Conservation (phyloP, 2,113 vertebrate genomes). For the Xyrauchen texanus region DNA sequence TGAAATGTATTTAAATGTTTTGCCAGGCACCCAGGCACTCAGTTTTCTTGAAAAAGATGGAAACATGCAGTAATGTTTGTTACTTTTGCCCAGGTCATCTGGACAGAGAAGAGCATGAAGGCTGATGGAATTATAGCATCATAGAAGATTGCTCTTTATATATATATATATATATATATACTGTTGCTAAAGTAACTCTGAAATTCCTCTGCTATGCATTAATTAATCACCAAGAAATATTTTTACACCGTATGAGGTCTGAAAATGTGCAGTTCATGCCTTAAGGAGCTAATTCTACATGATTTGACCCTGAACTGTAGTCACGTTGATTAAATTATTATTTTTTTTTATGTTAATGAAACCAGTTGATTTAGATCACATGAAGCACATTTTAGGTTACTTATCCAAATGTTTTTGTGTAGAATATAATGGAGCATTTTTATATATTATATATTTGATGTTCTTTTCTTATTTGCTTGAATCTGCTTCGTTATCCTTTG, state of each 20-base stretch:
- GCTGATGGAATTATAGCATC: conserved; percentile 13
- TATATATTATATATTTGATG: no score
- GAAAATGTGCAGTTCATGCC: no score
- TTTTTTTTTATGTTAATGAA: no score
- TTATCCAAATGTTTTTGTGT: no score
- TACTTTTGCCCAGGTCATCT: conserved; percentile 23
- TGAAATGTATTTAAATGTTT: conserved; percentile 5
- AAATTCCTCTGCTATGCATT: background rate
- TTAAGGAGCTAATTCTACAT: no score
- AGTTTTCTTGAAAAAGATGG: conserved; percentile 20
- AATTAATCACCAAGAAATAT: no score
- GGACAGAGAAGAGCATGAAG: background rate
- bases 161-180: no score
- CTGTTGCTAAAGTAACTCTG: no score
- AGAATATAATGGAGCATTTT: no score
- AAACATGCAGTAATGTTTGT: conserved; percentile 30
- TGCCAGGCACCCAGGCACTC: conserved; percentile 20
- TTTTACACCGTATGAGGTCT: no score
- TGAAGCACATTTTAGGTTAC: no score
- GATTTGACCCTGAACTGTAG: background rate
- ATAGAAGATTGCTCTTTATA: background rate
- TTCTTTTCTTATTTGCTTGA: background rate
- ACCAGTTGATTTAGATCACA: background rate
- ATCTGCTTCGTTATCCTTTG: background rate
- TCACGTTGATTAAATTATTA: no score